A percentile compares a stretch with the other conserved stretches of the same genome.
These are phyloP conservation scores for Myathropa florea DNA, from an alignment of 2,888 invertebrate genomes.

Conservation along the genomic window DNA sequence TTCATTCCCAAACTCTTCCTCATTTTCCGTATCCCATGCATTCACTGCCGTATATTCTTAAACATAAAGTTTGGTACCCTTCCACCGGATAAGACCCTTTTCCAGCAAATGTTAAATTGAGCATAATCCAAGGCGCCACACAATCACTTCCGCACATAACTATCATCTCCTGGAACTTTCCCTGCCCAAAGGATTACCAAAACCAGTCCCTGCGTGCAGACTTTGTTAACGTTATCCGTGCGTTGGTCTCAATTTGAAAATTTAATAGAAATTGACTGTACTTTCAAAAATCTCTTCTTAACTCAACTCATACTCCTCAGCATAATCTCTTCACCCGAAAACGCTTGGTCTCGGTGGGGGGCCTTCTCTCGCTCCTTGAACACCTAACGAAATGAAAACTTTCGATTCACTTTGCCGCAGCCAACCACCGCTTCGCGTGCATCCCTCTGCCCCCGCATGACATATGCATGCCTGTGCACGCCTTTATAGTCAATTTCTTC, in stretches of 20 bases:
- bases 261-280: constrained; percentile 7
- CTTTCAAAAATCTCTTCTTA: constrained; percentile 2
- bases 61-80: too few species aligned
- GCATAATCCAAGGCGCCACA: not conserved
- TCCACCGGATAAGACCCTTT: not conserved
- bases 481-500: constrained; percentile 52
- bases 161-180: not conserved
- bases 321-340: not conserved
- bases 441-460: not conserved
- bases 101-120: not conserved
- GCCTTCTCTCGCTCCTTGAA: not conserved
- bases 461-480: constrained; percentile 15
- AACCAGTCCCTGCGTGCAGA: not conserved
- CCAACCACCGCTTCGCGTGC: not conserved
- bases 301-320: not conserved
- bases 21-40: not conserved
- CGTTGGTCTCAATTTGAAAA: not conserved
- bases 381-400: constrained; percentile 30
- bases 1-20: not conserved
- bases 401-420: constrained; percentile 45
- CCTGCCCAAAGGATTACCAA: not conserved
- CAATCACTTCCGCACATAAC: not conserved
- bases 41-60: too few species aligned
- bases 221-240: not conserved
- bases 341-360: not conserved